Conservation (phyloP, 2,888 invertebrate species). For the Conops quadrifasciatus region DNA sequence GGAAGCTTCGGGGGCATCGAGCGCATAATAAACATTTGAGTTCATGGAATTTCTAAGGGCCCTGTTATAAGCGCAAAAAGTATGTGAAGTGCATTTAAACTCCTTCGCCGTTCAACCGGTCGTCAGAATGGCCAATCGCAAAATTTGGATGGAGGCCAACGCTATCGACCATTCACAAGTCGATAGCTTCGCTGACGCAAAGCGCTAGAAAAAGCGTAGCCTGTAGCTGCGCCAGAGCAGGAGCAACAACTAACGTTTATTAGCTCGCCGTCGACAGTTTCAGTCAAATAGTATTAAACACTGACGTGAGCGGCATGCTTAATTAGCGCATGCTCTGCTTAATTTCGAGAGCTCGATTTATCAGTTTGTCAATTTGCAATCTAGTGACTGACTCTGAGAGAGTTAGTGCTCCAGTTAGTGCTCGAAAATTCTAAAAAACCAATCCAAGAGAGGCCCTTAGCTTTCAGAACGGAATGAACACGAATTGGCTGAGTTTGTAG, state of each 20-base stretch:
- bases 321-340: slow-evolving; percentile 25
- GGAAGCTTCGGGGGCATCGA: slow-evolving; percentile 3
- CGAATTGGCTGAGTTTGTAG: too few species aligned
- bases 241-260: slow-evolving; percentile 2
- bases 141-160: slow-evolving; percentile 4
- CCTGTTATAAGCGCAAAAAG: not conserved
- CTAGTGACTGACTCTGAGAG: too few species aligned
- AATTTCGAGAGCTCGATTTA: slow-evolving; percentile 18
- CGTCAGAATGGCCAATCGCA: not conserved
- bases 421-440: too few species aligned
- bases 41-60: slow-evolving; percentile 20
- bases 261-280: slow-evolving; percentile 21
- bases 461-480: too few species aligned
- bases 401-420: too few species aligned
- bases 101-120: not conserved
- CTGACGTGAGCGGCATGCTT: slow-evolving; percentile 29
- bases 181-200: not conserved
- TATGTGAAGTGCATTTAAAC: not conserved
- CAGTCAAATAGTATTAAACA: slow-evolving; percentile 31
- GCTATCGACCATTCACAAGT: not conserved
- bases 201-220: slow-evolving; percentile 1
- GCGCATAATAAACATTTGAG: slow-evolving; percentile 20
- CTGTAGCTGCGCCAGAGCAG: not conserved
- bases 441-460: too few species aligned
- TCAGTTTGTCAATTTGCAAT: too few species aligned